Base-by-base conservation (phyloP, 2,113 vertebrate genomes). In the Petroica traversi region DNA sequence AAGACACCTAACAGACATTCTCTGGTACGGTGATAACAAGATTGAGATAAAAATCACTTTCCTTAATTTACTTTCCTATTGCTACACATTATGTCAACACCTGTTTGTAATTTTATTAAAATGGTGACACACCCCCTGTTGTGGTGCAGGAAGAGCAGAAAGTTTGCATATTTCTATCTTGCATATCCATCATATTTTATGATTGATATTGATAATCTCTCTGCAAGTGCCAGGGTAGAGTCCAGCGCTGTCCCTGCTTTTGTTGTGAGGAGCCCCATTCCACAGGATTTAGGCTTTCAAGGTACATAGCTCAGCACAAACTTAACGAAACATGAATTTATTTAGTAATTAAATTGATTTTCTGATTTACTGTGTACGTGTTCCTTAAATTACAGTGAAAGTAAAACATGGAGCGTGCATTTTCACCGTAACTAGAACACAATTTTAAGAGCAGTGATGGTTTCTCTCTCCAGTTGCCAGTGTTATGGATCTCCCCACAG, bases 11-110 rank as follows among this genome's bases (percentile, higher is more conserved):
- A 46, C 57, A 68, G 43, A 52, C 40, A 36, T 81, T 64, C 46
- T 45, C 45, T 34, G 66, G 18, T 29, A 69, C 23, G 6, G n/a
- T 88, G 91, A 92, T 72, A 96, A 92, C 29, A 74, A 93, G 61
- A 72, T 29, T 34, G 88, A 82, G 85, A 61, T 57, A 85, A 96
- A 96, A 94, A 78, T 57, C 54, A 46, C 83, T 93, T 72, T 38
- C 23, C 14, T 52, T 95, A 92, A 95, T 97, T 91, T 68, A 33
- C 63, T 96, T 96, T 90, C 89, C 89, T 58, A 51, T 89, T 95
- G 81, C 91, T 67, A 52, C 73, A 45, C 59, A 51, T 64, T 57
- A 5, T 36, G 33, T 49, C 89, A 88, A 33, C 29, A 15, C 61
- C 73, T 36, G 58, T 75, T 91, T 88, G 83, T 88, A 77, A 84